These are phyloP conservation scores for Azorinus chamasolen DNA, from an alignment of 2,888 invertebrate species.

Conservation along the genomic window DNA sequence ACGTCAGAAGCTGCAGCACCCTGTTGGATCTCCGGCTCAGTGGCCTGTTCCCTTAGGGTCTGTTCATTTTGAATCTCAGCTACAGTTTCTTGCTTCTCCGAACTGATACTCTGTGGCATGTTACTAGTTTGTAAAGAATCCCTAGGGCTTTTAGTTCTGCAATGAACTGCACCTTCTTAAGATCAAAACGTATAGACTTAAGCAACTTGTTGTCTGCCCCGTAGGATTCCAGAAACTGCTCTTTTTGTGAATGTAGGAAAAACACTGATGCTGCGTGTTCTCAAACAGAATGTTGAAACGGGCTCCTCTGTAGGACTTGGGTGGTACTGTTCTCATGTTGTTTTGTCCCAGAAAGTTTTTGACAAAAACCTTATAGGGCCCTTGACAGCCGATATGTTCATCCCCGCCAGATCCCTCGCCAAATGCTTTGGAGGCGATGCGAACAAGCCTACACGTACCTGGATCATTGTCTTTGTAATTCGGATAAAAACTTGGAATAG, in stretches of 20 bases:
- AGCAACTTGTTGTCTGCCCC: constrained; percentile 47
- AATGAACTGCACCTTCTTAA: constrained; percentile 19
- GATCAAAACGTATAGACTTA: constrained; percentile 29
- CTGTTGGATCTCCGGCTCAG: too few species aligned
- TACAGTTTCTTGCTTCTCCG: too few species aligned
- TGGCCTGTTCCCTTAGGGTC: too few species aligned
- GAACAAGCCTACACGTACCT: constrained; percentile 30
- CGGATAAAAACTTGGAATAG: constrained; percentile 21
- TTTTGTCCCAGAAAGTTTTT: constrained; percentile 19
- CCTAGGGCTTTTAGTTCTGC: constrained; percentile 20
- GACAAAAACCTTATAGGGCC: constrained; percentile 20
- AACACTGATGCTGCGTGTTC: constrained; percentile 40
- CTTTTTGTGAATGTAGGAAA: constrained; percentile 46
- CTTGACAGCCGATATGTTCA: constrained; percentile 44
- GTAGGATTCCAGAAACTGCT: constrained; percentile 36
- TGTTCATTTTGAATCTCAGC: too few species aligned
- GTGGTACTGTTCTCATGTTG: constrained; percentile 24
- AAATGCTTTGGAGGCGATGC: constrained; percentile 49
- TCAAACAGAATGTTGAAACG: constrained; percentile 43
- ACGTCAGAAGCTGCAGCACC: too few species aligned
- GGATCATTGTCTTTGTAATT: constrained; percentile 18
- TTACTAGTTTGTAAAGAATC: constrained; percentile 6
- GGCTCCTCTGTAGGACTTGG: constrained; percentile 22
- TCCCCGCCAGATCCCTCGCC: constrained; percentile 36
- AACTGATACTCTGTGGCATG: too few species aligned